Conservation (phyloP, 2,113 vertebrate genomes). For the Amazona vittata region DNA sequence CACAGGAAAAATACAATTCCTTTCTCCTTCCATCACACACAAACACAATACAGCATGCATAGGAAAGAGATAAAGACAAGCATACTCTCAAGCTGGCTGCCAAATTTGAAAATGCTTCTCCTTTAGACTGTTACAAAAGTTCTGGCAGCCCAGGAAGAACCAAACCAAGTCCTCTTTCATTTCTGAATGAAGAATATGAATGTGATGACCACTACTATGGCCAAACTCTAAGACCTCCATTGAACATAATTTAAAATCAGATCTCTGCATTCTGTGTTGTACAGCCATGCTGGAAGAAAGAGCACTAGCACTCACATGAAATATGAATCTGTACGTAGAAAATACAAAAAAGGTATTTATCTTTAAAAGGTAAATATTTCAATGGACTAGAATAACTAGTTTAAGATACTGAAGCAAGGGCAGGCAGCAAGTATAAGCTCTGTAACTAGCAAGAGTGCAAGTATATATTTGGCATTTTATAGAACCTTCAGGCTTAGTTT, state of each 20-base stretch:
- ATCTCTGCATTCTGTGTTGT: not conserved
- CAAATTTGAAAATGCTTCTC: not conserved
- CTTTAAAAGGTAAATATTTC: constrained; percentile 23
- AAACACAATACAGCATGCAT: not conserved
- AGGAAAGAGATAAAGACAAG: not conserved
- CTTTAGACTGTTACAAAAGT: not conserved
- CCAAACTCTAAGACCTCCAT: not conserved
- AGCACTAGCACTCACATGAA: not conserved
- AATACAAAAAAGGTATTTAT: not conserved
- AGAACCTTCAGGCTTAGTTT: constrained; percentile 83
- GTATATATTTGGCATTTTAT: constrained; percentile 73
- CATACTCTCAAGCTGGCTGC: not conserved
- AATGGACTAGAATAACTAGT: constrained; percentile 17
- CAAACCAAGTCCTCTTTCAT: not conserved
- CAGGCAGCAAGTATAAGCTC: constrained; percentile 49
- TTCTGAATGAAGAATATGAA: not conserved
- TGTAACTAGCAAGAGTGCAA: constrained; percentile 55
- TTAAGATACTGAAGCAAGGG: constrained; percentile 59
- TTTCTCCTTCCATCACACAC: not conserved
- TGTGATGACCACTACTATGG: not conserved
- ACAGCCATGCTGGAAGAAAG: not conserved
- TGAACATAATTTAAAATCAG: not conserved
- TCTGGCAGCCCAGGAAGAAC: not conserved
- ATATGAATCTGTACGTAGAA: not conserved
- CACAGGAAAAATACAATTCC: not conserved